phyloP scores from a whole-genome alignment of 2,113 vertebrate genomes.

The Vidua chalybeata region DNA sequence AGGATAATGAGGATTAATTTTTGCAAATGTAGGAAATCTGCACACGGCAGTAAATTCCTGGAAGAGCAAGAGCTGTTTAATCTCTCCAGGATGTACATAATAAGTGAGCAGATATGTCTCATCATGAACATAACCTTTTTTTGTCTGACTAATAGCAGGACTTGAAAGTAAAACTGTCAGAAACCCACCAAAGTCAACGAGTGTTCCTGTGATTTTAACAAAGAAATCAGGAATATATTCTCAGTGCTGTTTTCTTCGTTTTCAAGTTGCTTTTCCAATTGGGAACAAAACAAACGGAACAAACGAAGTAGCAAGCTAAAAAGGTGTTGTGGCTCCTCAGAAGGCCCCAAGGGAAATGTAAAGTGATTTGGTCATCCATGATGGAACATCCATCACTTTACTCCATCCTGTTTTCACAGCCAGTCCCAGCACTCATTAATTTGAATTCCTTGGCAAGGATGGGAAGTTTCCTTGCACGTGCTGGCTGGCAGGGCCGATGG shows the following conservation, averaged over 20 bases:
- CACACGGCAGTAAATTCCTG: not conserved
- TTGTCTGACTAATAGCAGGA: conserved; percentile 3
- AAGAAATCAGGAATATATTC: not conserved
- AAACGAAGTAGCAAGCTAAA: not conserved
- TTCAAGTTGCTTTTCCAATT: not conserved
- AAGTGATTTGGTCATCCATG: not conserved
- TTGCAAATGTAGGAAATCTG: not conserved
- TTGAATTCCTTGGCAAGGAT: not conserved
- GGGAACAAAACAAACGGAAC: too few species aligned
- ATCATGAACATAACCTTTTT: not conserved
- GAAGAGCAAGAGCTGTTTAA: not conserved
- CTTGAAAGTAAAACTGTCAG: not conserved
- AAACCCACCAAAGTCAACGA: not conserved
- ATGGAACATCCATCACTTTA: not conserved
- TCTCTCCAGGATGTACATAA: not conserved
- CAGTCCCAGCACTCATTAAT: not conserved
- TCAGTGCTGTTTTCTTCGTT: not conserved
- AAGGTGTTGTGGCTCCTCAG: not conserved
- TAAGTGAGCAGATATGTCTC: not conserved
- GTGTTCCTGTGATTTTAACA: not conserved
- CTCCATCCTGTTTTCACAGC: too few species aligned
- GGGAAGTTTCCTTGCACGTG: not conserved
- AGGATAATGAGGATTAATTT: not conserved
- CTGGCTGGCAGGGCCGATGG: not conserved
- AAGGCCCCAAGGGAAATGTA: not conserved